Evolutionary conservation across 2,113 vertebrate species (phyloP).

Genomic region (Rhabdomys dilectus): DNA sequence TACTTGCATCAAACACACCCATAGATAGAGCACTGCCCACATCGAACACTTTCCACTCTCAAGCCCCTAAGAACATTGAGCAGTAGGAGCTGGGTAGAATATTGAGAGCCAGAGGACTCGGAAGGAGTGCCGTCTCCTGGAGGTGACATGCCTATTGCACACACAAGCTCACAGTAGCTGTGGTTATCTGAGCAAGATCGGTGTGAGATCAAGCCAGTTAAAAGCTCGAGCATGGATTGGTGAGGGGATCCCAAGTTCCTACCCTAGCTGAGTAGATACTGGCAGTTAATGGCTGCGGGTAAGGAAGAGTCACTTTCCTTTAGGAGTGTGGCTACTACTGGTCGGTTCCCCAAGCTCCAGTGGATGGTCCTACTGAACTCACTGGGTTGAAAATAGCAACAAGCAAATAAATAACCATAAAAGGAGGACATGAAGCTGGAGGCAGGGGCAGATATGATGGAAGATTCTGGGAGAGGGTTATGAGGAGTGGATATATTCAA

Average conservation of each 20-base stretch:
- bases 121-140: neutral
- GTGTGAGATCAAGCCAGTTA: neutral
- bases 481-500: neutral
- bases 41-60: too few relatives aligned
- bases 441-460: neutral
- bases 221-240: neutral
- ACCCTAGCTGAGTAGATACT: neutral
- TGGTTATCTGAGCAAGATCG: neutral
- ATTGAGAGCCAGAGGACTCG: rapidly evolving
- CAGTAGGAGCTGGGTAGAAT: neutral
- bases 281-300: neutral
- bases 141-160: too few relatives aligned
- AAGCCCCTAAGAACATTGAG: neutral
- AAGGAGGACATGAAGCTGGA: neutral
- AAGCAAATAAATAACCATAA: neutral
- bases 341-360: neutral
- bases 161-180: neutral
- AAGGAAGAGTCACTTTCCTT: neutral
- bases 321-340: neutral
- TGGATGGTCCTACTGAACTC: neutral
- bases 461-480: neutral
- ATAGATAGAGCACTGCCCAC: too few relatives aligned
- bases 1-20: too few relatives aligned
- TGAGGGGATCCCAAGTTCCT: neutral
- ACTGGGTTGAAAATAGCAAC: neutral